These are phyloP conservation scores for Mythimna lalbum DNA, from an alignment of 2,888 invertebrate species.

Conservation along the genomic window DNA sequence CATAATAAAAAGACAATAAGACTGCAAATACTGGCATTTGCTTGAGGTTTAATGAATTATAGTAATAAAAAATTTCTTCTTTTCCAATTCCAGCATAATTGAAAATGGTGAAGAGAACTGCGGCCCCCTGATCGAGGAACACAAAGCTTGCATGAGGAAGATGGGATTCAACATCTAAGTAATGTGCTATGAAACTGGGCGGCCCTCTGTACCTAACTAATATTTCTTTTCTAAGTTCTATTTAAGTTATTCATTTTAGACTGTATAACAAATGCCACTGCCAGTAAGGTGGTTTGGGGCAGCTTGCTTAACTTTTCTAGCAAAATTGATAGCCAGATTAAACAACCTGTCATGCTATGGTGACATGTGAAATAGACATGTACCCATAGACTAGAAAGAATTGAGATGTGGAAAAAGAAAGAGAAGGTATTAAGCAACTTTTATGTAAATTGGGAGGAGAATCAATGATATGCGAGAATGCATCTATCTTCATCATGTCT, in stretches of 20 bases:
- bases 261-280: background rate
- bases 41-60: too few relatives aligned
- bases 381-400: background rate
- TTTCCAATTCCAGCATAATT: constrained; percentile 93
- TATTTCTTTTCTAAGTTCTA: constrained; percentile 31
- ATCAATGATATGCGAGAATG: background rate
- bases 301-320: background rate
- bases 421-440: background rate
- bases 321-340: too few relatives aligned
- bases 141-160: constrained; percentile 98
- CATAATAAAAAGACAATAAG: too few relatives aligned
- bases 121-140: constrained; percentile 97
- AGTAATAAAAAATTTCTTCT: background rate
- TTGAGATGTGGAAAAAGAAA: background rate
- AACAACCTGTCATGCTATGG: background rate
- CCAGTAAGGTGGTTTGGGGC: background rate
- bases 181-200: constrained; percentile 10
- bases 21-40: too few relatives aligned
- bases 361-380: background rate
- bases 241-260: constrained; percentile 22
- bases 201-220: constrained; percentile 10
- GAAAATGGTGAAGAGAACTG: constrained; percentile 98
- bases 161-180: constrained; percentile 98
- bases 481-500: background rate
- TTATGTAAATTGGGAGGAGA: background rate